A percentile compares a stretch with the other conserved stretches of the same genome.
These are phyloP conservation scores for Mylabris sibirica DNA, from an alignment of 2,888 invertebrate species.

Conservation along the genomic window DNA sequence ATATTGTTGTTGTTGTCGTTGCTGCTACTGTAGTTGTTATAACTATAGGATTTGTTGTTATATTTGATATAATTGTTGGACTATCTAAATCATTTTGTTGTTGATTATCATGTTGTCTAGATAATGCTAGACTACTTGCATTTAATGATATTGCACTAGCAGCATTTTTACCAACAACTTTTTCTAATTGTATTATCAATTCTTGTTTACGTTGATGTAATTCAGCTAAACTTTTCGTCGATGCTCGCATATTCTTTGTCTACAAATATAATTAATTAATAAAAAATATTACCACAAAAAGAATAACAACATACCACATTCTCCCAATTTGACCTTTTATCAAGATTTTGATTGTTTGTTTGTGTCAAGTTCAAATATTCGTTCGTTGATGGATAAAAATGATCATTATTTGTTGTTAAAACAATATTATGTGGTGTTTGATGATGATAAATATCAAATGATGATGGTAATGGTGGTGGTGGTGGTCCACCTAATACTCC, in stretches of 20 bases:
- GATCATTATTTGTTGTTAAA: slow-evolving; percentile 50
- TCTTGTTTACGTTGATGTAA: slow-evolving; percentile 69
- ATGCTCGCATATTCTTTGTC: slow-evolving; percentile 47
- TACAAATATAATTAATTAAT: slow-evolving; percentile 49
- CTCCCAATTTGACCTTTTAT: slow-evolving; percentile 35
- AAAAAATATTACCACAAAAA: slow-evolving; percentile 24
- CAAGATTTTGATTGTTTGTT: slow-evolving; percentile 45
- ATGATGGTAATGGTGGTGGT: slow-evolving; percentile 11
- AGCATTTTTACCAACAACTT: slow-evolving; percentile 65
- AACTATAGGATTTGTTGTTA: neutral
- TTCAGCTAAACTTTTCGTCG: slow-evolving; percentile 66
- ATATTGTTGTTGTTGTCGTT: slow-evolving; percentile 26
- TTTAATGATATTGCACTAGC: slow-evolving; percentile 59
- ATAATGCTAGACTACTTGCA: slow-evolving; percentile 55
- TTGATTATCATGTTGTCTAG: slow-evolving; percentile 29
- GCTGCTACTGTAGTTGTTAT: slow-evolving; percentile 4
- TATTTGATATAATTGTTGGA: slow-evolving; percentile 40
- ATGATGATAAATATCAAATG: slow-evolving; percentile 44
- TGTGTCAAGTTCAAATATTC: slow-evolving; percentile 51
- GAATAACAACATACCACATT: slow-evolving; percentile 21
- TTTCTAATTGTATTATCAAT: slow-evolving; percentile 68
- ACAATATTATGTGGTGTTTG: slow-evolving; percentile 42
- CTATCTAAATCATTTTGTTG: slow-evolving; percentile 55
- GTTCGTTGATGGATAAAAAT: slow-evolving; percentile 54
- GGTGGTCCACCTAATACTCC: neutral